Evolutionary conservation across 2,888 invertebrate species (phyloP), one percentile per base, ranked within the genome.

Genomic region (Lasioglossum marginatum): DNA sequence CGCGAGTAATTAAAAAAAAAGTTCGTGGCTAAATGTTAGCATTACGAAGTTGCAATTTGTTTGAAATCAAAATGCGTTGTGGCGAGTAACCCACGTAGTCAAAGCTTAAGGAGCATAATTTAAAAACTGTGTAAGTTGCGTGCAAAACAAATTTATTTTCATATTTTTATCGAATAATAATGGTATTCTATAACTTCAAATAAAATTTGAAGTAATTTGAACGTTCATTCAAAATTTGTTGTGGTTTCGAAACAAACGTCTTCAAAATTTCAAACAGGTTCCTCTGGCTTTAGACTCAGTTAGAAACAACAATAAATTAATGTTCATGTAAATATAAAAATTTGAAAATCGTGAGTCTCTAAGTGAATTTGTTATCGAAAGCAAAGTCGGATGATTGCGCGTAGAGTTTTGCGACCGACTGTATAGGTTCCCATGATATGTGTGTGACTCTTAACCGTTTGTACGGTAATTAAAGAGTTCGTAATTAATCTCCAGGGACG

Each of bases 381-480:
- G 31, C 16, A 66, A 19, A 66, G 19, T 66, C 19, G 34, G 23
- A 66, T 34, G 19, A 8, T 19, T 19, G 34, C 19, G 3, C 19
- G 31, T 34, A 34, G 23, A 66, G 8, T 34, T 66, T 31, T 34
- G 34, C 34, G 31, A 10, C 66, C 19, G 34, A 66, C 34, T n/a
- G 40, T 40, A 19, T 86, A 84, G 77, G 85, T 82, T 75, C 72
- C 34, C 81, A 6, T 66, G 34, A 81, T 89, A 88, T 86, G 88
- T 90, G 81, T 83, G 81, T 85, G 82, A 82, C 77, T 87, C 75
- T 77, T 84, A 83, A 87, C 77, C 82, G 84, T 91, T 91, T 88
- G 85, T 88, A 90, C 91, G 88, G 86, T 91, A 91, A 90, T 87
- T 82, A 89, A 84, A 81, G 84, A 72, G 84, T 89, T 85, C 87